Percentiles rank a stretch among this genome's conserved stretches.
Conservation (phyloP, 2,797 vertebrate genomes). For the Chaenodraco wilsoni region DNA sequence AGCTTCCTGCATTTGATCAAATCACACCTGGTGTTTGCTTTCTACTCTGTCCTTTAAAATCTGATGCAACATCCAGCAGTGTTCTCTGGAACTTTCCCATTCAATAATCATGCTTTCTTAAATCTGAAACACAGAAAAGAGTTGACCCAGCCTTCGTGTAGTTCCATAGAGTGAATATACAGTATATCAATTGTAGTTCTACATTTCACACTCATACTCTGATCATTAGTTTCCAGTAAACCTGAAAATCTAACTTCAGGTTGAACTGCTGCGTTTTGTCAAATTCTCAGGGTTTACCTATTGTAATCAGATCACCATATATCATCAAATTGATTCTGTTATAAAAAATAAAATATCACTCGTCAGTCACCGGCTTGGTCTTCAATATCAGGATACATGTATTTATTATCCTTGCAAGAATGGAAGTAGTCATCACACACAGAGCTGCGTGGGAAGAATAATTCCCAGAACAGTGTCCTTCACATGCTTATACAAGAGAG, state of each 20-base stretch:
- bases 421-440: too few relatives aligned
- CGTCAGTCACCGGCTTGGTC: too few relatives aligned
- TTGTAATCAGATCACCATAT: background rate
- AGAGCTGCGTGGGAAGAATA: too few relatives aligned
- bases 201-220: slow-evolving; percentile 3
- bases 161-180: background rate
- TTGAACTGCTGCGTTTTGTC: background rate
- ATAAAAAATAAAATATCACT: background rate
- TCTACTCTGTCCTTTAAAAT: background rate
- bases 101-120: background rate
- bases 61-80: background rate
- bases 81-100: background rate
- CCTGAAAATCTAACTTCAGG: background rate
- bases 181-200: background rate
- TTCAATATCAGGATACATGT: too few relatives aligned
- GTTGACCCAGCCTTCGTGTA: background rate
- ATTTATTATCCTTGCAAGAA: too few relatives aligned
- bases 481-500: too few relatives aligned
- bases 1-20: background rate
- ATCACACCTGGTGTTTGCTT: background rate
- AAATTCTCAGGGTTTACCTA: too few relatives aligned
- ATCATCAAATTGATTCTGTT: background rate
- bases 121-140: background rate
- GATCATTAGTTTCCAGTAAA: background rate
- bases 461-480: too few relatives aligned